Percentiles rank a stretch among this genome's conserved stretches.
Conservation (phyloP, 2,113 vertebrate species). For the Amphiprion ocellaris region DNA sequence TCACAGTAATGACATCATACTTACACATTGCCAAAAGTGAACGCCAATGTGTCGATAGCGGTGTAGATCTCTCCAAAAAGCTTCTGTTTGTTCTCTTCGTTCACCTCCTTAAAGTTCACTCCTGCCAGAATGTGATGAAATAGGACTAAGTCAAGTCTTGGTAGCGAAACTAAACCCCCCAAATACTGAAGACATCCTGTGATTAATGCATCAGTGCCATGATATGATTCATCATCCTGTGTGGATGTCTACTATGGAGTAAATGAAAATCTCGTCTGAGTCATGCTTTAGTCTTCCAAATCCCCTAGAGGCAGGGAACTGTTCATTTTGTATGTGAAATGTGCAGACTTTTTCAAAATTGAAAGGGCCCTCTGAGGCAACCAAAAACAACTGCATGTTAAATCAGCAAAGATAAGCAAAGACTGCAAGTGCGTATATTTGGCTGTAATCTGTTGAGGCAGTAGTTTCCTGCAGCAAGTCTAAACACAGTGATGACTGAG, state of each 20-base stretch:
- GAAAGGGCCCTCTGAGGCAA: slow-evolving; percentile 29
- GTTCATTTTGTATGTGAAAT: background rate
- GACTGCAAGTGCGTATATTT: slow-evolving; percentile 58
- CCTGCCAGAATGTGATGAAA: slow-evolving; percentile 79
- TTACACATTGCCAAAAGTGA: slow-evolving; percentile 99
- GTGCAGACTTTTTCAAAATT: background rate
- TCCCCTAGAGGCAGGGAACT: background rate
- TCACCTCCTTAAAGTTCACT: slow-evolving; percentile 97
- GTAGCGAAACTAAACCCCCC: slow-evolving; percentile 23
- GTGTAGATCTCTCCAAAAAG: slow-evolving; percentile 93
- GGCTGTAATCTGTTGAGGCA: slow-evolving; percentile 78
- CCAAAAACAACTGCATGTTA: slow-evolving; percentile 58
- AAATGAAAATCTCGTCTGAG: slow-evolving; percentile 36
- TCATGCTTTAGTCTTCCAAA: slow-evolving; percentile 40
- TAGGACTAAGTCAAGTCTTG: slow-evolving; percentile 22
- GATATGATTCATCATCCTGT: slow-evolving; percentile 65
- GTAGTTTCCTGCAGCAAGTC: slow-evolving; percentile 84
- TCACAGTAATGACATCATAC: slow-evolving; percentile 69
- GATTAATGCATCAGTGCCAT: slow-evolving; percentile 23
- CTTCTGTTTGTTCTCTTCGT: slow-evolving; percentile 93
- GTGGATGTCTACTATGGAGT: slow-evolving; percentile 17
- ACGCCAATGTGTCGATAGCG: slow-evolving; percentile 95
- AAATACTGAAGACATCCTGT: slow-evolving; percentile 46
- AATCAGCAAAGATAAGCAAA: slow-evolving; percentile 61
- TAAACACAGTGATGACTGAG: slow-evolving; percentile 79